Evolutionary conservation across 2,888 invertebrate species (phyloP).

Genomic region (Stenolophus ochropezus): DNA sequence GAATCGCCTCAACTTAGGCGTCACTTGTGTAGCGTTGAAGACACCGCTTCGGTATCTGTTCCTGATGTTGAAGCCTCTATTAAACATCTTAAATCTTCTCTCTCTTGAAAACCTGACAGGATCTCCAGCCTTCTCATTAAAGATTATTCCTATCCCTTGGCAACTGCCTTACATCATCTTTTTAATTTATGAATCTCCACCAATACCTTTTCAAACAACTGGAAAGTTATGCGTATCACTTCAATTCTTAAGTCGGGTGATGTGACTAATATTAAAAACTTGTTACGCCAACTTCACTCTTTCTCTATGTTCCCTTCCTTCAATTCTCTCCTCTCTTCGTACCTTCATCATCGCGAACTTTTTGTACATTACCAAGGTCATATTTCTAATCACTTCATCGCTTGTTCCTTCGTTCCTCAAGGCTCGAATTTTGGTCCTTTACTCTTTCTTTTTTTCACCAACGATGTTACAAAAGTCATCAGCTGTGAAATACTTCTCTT

Average conservation of each 20-base stretch:
- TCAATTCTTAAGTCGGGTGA: neutral
- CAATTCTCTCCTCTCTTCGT: neutral
- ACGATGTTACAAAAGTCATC: too few relatives aligned
- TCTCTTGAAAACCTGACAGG: neutral
- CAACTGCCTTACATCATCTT: neutral
- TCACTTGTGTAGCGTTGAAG: too few relatives aligned
- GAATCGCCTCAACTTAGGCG: too few relatives aligned
- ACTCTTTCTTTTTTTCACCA: neutral
- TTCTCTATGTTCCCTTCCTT: neutral
- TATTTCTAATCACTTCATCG: neutral
- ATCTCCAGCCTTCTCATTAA: neutral
- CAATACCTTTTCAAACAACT: neutral
- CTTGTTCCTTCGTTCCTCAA: neutral
- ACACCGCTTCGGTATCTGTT: too few relatives aligned
- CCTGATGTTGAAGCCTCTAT: neutral
- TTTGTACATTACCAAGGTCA: neutral
- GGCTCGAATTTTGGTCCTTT: neutral
- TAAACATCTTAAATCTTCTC: neutral
- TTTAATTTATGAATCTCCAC: neutral
- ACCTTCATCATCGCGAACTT: neutral
- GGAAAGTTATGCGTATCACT: neutral
- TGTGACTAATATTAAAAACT: neutral
- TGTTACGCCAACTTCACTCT: neutral
- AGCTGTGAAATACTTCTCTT: too few relatives aligned
- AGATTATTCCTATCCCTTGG: neutral